Base-by-base conservation (phyloP, 2,888 invertebrate species). In the Trichogramma evanescens region DNA sequence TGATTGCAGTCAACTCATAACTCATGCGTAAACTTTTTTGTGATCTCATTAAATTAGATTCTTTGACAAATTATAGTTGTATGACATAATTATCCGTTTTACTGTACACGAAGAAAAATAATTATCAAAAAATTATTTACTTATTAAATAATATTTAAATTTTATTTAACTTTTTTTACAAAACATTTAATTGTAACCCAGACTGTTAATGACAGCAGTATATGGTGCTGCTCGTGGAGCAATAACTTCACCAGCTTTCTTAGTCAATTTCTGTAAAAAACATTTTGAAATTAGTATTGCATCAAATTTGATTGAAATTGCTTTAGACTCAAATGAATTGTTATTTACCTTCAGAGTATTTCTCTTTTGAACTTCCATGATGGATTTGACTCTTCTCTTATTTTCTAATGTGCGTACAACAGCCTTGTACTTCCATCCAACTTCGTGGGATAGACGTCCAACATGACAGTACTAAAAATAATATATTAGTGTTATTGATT, bases 371-470 rank as follows among this genome's bases (percentile, higher is more conserved):
- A 88, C 86, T 74, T 83, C 85, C 73, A 89, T 81, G 69, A 89
- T 86, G 65, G 90, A 87, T 80, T 90, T 92, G 75, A 91, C 87
- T 80, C 93, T 93, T 74, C 99, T 89, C 85, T 96, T 97, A 76
- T 91, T 88, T 80, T 99, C 99, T 69, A 99, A 83, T 66, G 95
- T 93, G 77, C 91, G 89, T 62, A 99, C 93, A 58, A 99, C 97
- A 67, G 89, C 87, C 79, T 95, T 90, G 86, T 99, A 99, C 81
- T 99, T 99, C 99, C 99, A 99, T 74, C 99, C 99, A 62, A 99
- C 96, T 82, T 99, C 99, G 79, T 95, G 93, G 50, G 97, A 94
- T 67, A 99, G 84, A 71, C 98, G 90, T 64, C 97, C 97, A 64
- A 99, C 87, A 71, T 89, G 89, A 80, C 96, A 97, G 84, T 89